These are phyloP conservation scores for Ispidina picta DNA, from an alignment of 2,797 vertebrate genomes.

Conservation along the genomic window DNA sequence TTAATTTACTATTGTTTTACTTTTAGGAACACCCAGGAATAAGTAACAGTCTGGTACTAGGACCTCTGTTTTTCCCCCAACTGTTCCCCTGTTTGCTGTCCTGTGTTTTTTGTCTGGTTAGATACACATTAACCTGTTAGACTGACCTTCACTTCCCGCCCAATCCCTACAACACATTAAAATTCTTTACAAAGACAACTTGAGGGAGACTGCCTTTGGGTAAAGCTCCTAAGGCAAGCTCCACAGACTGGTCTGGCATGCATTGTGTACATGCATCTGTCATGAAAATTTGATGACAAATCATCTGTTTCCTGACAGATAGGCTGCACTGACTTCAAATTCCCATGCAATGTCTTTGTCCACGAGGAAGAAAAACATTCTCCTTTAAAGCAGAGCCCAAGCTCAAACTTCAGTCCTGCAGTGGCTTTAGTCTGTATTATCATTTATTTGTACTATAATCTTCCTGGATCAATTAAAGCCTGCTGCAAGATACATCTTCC, in stretches of 20 bases:
- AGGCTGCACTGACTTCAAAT: conserved; percentile 59
- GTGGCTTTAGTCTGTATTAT: conserved; percentile 26
- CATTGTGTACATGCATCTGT: conserved; percentile 60
- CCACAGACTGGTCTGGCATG: conserved; percentile 44
- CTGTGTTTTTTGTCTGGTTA: conserved; percentile 37
- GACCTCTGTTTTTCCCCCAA: not conserved
- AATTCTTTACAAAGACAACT: conserved; percentile 52
- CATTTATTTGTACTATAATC: conserved; percentile 44
- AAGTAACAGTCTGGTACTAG: not conserved
- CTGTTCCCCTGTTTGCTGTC: not conserved
- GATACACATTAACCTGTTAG: conserved; percentile 46
- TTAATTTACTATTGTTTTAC: conserved; percentile 18
- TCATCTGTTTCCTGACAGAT: conserved; percentile 67
- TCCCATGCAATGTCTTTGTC: conserved; percentile 56
- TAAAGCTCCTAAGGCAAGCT: conserved; percentile 32
- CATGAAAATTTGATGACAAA: conserved; percentile 64
- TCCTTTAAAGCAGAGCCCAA: conserved; percentile 27
- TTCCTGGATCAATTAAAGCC: conserved; percentile 35
- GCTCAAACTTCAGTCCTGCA: conserved; percentile 2
- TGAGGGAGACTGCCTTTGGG: conserved; percentile 38
- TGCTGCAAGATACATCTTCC: conserved; percentile 50
- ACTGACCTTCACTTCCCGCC: conserved; percentile 39
- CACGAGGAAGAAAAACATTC: conserved; percentile 58
- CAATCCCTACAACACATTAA: conserved; percentile 9
- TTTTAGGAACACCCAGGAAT: not conserved